phyloP scores from a whole-genome alignment of 2,113 vertebrate species.

The Phasianus colchicus region DNA sequence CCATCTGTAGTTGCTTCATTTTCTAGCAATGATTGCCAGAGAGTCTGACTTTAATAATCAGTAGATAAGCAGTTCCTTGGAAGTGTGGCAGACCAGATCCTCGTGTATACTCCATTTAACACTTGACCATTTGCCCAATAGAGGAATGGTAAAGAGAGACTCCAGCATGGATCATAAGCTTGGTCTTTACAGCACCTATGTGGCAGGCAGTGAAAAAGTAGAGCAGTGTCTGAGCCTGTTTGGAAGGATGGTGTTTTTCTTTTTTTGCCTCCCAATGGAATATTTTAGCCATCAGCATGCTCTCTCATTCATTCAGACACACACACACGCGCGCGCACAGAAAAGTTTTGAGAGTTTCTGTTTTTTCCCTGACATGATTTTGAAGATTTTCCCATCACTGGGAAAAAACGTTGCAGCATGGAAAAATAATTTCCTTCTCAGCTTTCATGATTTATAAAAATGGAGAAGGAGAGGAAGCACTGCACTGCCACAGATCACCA shows the following conservation, averaged over 20 bases:
- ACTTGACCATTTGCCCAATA: background rate
- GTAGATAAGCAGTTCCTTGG: background rate
- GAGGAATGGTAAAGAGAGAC: background rate
- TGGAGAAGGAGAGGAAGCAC: background rate
- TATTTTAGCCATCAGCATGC: background rate
- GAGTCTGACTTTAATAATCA: background rate
- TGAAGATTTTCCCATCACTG: background rate
- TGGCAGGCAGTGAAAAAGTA: background rate
- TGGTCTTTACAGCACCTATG: background rate
- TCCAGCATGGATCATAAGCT: background rate
- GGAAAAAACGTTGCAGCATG: background rate
- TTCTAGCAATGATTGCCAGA: background rate
- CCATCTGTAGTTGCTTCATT: background rate
- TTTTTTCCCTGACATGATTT: background rate
- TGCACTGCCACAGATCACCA: slow-evolving; percentile 2
- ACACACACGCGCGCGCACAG: background rate
- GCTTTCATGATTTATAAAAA: background rate
- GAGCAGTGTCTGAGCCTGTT: background rate
- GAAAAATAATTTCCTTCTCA: slow-evolving; percentile 7
- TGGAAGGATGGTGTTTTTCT: accelerated
- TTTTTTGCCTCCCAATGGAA: background rate
- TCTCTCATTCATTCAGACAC: background rate
- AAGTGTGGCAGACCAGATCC: background rate
- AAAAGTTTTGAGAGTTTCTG: background rate
- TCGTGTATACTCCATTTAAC: background rate